Percentiles rank a stretch among this genome's conserved stretches.
phyloP scores from a whole-genome alignment of 2,797 vertebrate genomes.

The Buceros bicornis region DNA sequence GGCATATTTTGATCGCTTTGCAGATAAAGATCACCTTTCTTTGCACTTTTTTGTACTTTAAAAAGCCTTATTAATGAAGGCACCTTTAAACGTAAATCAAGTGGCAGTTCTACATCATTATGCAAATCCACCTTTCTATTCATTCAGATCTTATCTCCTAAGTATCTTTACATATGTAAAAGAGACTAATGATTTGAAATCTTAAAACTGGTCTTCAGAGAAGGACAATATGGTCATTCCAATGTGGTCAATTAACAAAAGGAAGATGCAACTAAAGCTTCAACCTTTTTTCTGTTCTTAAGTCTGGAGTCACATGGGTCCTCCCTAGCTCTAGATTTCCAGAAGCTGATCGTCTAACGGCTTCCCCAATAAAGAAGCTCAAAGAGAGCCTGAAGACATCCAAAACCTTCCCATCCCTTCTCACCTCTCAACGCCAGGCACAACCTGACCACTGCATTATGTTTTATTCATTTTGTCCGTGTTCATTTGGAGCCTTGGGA shows the following conservation, averaged over 20 bases:
- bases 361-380: slow-evolving; percentile 8
- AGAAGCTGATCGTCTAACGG: slow-evolving; percentile 59
- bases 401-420: not conserved
- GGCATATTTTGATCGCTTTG: slow-evolving; percentile 3
- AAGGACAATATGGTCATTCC: slow-evolving; percentile 51
- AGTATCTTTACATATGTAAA: slow-evolving; percentile 55
- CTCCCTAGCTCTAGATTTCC: slow-evolving; percentile 43
- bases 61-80: slow-evolving; percentile 22
- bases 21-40: not conserved
- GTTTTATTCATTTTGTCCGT: not conserved
- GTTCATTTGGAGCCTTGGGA: not conserved
- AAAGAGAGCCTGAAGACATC: not conserved
- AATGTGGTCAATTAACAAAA: slow-evolving; percentile 61
- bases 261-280: slow-evolving; percentile 59
- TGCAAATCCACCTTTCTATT: slow-evolving; percentile 53
- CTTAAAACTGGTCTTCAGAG: slow-evolving; percentile 46
- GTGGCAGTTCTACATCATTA: slow-evolving; percentile 21
- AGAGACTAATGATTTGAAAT: slow-evolving; percentile 62
- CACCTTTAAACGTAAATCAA: slow-evolving; percentile 55
- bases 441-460: not conserved
- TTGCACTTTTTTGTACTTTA: not conserved
- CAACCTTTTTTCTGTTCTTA: slow-evolving; percentile 45
- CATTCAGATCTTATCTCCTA: slow-evolving; percentile 64
- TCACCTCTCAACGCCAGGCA: not conserved
- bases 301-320: slow-evolving; percentile 41